These are phyloP conservation scores for Encarsia formosa DNA, from an alignment of 2,888 invertebrate genomes.

Conservation along the genomic window DNA sequence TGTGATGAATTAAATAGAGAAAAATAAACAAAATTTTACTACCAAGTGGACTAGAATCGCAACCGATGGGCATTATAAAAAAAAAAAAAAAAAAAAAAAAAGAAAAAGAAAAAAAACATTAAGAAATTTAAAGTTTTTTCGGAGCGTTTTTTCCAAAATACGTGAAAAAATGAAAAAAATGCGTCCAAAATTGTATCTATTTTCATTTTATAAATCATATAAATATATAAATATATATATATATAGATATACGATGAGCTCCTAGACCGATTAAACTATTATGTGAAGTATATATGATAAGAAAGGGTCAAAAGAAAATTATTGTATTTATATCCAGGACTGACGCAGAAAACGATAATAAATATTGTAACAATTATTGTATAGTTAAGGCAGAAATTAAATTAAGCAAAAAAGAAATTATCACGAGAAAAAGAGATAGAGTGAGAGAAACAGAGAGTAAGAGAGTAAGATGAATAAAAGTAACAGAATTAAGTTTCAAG, in stretches of 20 bases:
- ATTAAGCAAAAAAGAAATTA: slow-evolving; percentile 36
- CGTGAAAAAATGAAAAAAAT: slow-evolving; percentile 35
- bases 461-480: too few species aligned
- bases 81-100: slow-evolving; percentile 35
- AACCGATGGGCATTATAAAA: slow-evolving; percentile 52
- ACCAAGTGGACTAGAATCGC: slow-evolving; percentile 53
- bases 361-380: slow-evolving; percentile 46
- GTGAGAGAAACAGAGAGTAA: slow-evolving; percentile 2
- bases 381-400: slow-evolving; percentile 44
- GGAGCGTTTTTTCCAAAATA: slow-evolving; percentile 49
- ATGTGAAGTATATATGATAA: slow-evolving; percentile 38
- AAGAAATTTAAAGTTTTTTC: slow-evolving; percentile 37
- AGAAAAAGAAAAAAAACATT: slow-evolving; percentile 20
- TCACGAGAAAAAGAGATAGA: slow-evolving; percentile 19
- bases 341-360: slow-evolving; percentile 43
- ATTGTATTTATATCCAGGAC: slow-evolving; percentile 50
- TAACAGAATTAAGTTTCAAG: too few species aligned
- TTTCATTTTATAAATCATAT: slow-evolving; percentile 52
- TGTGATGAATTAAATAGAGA: slow-evolving; percentile 8
- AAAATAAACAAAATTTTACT: slow-evolving; percentile 48
- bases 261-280: slow-evolving; percentile 42
- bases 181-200: slow-evolving; percentile 53
- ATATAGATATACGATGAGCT: slow-evolving; percentile 48
- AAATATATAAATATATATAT: slow-evolving; percentile 36
- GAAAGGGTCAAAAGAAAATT: slow-evolving; percentile 41